Conservation (phyloP, 2,888 invertebrate genomes). For the Gastrophysa polygoni region DNA sequence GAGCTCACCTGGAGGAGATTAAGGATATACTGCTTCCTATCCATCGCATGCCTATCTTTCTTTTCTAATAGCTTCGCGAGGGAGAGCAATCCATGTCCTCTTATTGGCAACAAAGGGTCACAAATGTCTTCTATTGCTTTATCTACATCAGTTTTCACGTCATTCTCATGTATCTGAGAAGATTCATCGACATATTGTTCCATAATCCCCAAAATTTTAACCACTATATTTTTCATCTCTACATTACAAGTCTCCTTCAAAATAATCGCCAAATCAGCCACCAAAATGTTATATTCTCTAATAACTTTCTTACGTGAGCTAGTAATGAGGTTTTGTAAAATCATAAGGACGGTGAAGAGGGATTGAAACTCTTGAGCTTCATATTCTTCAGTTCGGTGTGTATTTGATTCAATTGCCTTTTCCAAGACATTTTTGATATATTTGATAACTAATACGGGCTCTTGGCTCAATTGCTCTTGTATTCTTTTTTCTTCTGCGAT, state of each 20-base stretch:
- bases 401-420: conserved; percentile 37
- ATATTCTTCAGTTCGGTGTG: conserved; percentile 40
- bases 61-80: conserved; percentile 74
- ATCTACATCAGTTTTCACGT: conserved; percentile 60
- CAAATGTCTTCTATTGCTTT: conserved; percentile 71
- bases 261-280: conserved; percentile 43
- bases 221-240: conserved; percentile 46
- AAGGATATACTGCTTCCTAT: conserved; percentile 70
- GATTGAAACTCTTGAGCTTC: conserved; percentile 49
- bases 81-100: conserved; percentile 79
- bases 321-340: conserved; percentile 54
- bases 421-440: conserved; percentile 61
- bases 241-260: conserved; percentile 40
- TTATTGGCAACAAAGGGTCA: conserved; percentile 76
- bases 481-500: conserved; percentile 60
- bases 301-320: conserved; percentile 43
- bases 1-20: conserved; percentile 72
- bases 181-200: conserved; percentile 13
- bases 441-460: conserved; percentile 58
- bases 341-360: conserved; percentile 49
- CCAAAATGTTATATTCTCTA: conserved; percentile 51
- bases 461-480: conserved; percentile 57
- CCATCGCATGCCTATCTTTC: conserved; percentile 67
- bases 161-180: conserved; percentile 28
- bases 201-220: conserved; percentile 39